These are phyloP conservation scores for Oriolus oriolus DNA, from an alignment of 2,113 vertebrate species.

Conservation along the genomic window DNA sequence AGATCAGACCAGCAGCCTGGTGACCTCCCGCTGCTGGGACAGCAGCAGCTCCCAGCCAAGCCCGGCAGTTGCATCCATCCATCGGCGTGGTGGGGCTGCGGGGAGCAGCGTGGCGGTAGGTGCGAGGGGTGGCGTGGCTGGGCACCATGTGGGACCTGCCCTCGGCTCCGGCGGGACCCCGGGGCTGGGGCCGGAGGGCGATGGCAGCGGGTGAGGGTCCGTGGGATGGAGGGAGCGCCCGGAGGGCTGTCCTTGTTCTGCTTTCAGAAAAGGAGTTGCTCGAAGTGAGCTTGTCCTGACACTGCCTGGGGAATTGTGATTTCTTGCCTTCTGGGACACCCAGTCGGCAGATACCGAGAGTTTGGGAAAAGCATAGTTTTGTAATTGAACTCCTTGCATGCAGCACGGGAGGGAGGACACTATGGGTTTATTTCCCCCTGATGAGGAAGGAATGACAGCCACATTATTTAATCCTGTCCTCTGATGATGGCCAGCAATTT, in stretches of 20 bases:
- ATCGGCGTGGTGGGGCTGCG: not conserved
- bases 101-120: not conserved
- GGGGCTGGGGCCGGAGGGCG: not conserved
- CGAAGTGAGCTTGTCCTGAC: not conserved
- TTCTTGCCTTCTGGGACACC: not conserved
- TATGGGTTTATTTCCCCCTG: not conserved
- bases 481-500: not conserved
- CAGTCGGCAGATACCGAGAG: not conserved
- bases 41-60: conserved; percentile 1
- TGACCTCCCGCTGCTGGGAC: conserved; percentile 35
- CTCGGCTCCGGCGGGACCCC: not conserved
- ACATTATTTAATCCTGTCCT: not conserved
- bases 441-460: not conserved
- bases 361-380: not conserved
- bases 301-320: rapidly evolving
- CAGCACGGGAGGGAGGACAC: not conserved
- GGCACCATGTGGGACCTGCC: not conserved
- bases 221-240: not conserved
- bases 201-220: not conserved
- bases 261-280: not conserved
- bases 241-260: not conserved
- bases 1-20: conserved; percentile 27
- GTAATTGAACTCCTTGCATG: not conserved
- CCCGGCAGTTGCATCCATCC: not conserved
- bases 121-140: not conserved